These are phyloP conservation scores for Drosophila niveifrons DNA, from an alignment of 2,888 invertebrate species.

Conservation along the genomic window DNA sequence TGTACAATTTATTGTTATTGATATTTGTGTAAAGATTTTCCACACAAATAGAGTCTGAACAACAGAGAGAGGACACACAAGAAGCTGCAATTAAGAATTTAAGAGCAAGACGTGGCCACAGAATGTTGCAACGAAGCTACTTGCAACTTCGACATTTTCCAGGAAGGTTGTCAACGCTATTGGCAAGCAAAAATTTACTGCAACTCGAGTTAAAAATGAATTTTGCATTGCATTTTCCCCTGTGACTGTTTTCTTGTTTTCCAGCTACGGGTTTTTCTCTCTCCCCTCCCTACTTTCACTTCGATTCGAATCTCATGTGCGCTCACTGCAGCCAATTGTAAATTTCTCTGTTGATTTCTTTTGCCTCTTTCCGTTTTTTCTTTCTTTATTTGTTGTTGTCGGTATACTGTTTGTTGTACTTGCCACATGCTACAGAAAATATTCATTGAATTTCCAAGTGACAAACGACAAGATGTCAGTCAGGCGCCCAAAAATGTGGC, in stretches of 20 bases:
- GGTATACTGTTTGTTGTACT: background rate
- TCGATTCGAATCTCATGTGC: conserved; percentile 54
- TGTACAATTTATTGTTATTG: conserved; percentile 78
- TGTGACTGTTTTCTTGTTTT: conserved; percentile 17
- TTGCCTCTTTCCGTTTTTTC: conserved; percentile 11
- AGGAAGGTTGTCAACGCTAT: conserved; percentile 61
- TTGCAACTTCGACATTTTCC: conserved; percentile 13
- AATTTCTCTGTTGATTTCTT: conserved; percentile 43
- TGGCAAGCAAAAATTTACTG: conserved; percentile 44
- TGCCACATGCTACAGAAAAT: conserved; percentile 56
- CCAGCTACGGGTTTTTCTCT: conserved; percentile 5
- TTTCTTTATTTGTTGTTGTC: conserved; percentile 1
- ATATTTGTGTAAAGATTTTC: conserved; percentile 67
- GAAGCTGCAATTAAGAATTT: conserved; percentile 71
- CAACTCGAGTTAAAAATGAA: conserved; percentile 42
- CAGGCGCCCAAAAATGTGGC: conserved; percentile 32
- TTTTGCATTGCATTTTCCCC: conserved; percentile 50
- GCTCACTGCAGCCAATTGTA: conserved; percentile 64
- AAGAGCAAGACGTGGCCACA: conserved; percentile 60
- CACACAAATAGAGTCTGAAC: background rate
- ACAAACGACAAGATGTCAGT: conserved; percentile 73
- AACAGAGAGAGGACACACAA: background rate
- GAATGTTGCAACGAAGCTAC: conserved; percentile 20
- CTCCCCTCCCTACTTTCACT: conserved; percentile 46
- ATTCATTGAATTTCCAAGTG: conserved; percentile 80